These are phyloP conservation scores for Echeneis naucrates DNA, from an alignment of 2,797 vertebrate species.

Conservation along the genomic window DNA sequence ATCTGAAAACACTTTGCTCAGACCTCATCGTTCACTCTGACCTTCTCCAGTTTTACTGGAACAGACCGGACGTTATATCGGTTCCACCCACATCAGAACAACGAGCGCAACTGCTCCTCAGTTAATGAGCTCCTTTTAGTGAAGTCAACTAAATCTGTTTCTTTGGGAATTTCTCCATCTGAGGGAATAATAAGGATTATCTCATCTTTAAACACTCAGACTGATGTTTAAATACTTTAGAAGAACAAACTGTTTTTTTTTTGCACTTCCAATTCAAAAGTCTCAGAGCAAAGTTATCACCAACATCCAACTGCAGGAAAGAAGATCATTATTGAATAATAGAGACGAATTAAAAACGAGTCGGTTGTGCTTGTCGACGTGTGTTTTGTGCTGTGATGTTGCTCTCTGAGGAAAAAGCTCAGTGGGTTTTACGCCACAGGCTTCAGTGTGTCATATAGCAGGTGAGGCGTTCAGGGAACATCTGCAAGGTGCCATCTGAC, in stretches of 20 bases:
- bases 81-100: constrained; percentile 16
- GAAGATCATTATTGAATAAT: background rate
- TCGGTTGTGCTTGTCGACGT: too few relatives aligned
- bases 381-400: too few relatives aligned
- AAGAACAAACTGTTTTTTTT: too few relatives aligned
- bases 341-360: background rate
- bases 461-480: too few relatives aligned
- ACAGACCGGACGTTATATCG: constrained; percentile 1
- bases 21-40: background rate
- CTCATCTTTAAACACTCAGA: background rate
- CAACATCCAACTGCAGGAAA: background rate
- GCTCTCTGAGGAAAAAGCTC: background rate
- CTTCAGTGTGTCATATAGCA: too few relatives aligned
- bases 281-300: background rate
- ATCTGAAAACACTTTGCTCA: constrained; percentile 1
- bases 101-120: constrained; percentile 1
- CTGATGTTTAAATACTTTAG: background rate
- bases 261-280: background rate
- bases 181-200: too few relatives aligned
- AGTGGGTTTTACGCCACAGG: background rate
- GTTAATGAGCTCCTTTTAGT: constrained; percentile 20
- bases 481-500: too few relatives aligned
- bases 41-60: constrained; percentile 18
- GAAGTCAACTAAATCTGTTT: background rate
- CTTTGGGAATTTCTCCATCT: too few relatives aligned